Percentiles rank a stretch among this genome's conserved stretches.
Evolutionary conservation across 2,113 vertebrate genomes (phyloP).

Genomic region (Platanista minor): DNA sequence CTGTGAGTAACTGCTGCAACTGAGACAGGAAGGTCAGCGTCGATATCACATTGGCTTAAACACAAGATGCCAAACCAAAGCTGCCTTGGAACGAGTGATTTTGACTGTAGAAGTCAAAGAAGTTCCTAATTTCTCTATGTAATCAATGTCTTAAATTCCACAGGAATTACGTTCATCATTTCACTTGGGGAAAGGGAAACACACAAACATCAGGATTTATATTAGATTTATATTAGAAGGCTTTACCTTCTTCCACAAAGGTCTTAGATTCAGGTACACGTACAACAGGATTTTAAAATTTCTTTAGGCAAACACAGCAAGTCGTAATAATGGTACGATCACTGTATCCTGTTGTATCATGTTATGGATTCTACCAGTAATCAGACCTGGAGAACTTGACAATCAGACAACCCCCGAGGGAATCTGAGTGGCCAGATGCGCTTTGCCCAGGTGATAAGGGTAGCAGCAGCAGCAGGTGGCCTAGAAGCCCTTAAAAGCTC

Average conservation of each 20-base stretch:
- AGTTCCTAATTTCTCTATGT: not conserved
- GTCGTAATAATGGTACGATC: not conserved
- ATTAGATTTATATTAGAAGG: not conserved
- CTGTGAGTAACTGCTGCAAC: slow-evolving; percentile 94
- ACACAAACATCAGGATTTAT: not conserved
- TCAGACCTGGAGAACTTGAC: not conserved
- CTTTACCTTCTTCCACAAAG: not conserved
- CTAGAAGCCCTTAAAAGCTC: not conserved
- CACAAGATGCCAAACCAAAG: not conserved
- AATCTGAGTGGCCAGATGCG: not conserved
- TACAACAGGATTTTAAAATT: not conserved
- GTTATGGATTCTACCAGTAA: not conserved
- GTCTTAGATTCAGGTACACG: not conserved
- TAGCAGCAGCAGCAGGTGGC: slow-evolving; percentile 43
- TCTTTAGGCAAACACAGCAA: not conserved
- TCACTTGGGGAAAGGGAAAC: not conserved
- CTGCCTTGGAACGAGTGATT: not conserved
- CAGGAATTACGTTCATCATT: not conserved
- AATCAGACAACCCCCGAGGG: not conserved
- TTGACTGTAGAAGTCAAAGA: not conserved
- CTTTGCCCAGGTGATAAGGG: not conserved
- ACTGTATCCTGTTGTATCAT: not conserved
- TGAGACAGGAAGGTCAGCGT: slow-evolving; percentile 67
- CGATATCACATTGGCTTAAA: not conserved
- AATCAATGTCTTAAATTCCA: not conserved